Evolutionary conservation across 2,797 vertebrate genomes (phyloP), one percentile per base, ranked within the genome.

Genomic region (Gymnothorax reevesii): DNA sequence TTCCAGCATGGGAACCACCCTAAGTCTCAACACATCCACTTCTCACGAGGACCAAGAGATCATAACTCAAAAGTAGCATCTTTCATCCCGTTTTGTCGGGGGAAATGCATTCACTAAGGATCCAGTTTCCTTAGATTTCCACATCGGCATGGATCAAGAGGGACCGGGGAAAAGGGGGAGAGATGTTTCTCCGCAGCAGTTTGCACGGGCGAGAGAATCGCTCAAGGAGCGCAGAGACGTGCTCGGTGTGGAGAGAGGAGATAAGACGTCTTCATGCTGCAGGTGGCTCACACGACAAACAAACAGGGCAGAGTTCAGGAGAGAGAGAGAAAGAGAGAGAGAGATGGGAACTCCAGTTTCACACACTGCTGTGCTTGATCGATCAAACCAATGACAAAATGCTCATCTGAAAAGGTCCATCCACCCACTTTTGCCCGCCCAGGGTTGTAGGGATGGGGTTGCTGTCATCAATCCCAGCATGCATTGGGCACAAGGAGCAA

Each of bases 371-470:
- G 49, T 83, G 22, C 9, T 49, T n/a, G 71, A 73, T 83, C 33
- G 84, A 62, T 83, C 71, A 82, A 66, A 17, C 84, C 60, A 54
- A 83, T 85, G 59, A 64, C 25, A n/a, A 59, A 83, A 83, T 71
- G 87, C 62, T 12, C 71, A 73, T 25, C 52, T 75, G 73, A 33
- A 83, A 64, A 88, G 55, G 64, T 42, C 33, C 62, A 17, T 20
- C 62, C 15, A 17, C 13, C 17, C 62, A 64, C 17, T 22, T 17
- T 64, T 64, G 3, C 62, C 4, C 1, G 22, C 10, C 3, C 17
- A 64, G 17, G 17, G 62, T 10, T 60, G 9, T 9, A 9, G 17
- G 62, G 62, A 15, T 17, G 12, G 62, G 62, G 33, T 42, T 42
- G 33, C 33, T 42, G 33, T 42, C 33, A 42, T 1, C 33, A 42